Evolutionary conservation across 2,797 vertebrate genomes (phyloP).

Genomic region (Atherinosoma microstoma): DNA sequence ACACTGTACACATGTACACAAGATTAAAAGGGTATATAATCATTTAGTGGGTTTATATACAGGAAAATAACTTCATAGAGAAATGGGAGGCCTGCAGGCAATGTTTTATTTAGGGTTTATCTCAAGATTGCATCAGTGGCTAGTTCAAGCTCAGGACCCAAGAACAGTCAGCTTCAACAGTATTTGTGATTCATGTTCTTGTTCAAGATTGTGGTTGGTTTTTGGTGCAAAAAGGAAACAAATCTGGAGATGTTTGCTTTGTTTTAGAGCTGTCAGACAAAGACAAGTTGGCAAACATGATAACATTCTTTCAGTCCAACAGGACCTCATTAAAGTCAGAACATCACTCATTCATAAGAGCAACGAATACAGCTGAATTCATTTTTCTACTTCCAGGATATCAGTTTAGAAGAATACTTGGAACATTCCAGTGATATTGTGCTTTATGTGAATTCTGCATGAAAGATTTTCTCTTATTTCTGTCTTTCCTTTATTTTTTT

Average conservation of each 20-base stretch:
- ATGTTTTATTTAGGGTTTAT: slow-evolving; percentile 1
- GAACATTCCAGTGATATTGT: slow-evolving; percentile 41
- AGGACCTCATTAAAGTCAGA: background rate
- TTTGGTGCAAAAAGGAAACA: background rate
- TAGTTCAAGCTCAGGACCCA: background rate
- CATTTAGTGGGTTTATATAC: too few relatives aligned
- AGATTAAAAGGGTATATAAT: too few relatives aligned
- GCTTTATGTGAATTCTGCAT: slow-evolving; percentile 41
- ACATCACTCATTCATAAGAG: background rate
- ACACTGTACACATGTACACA: background rate
- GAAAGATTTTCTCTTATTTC: slow-evolving; percentile 38
- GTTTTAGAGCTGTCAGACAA: background rate
- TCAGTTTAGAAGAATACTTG: slow-evolving; percentile 33
- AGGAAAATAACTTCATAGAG: background rate
- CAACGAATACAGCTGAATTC: background rate
- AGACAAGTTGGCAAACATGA: background rate
- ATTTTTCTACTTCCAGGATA: slow-evolving; percentile 22
- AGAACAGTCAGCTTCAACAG: background rate
- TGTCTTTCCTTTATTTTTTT: slow-evolving; percentile 35
- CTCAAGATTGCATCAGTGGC: background rate
- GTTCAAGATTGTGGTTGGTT: background rate
- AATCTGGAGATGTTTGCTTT: background rate
- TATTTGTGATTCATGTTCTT: background rate
- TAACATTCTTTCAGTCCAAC: background rate
- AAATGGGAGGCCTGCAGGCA: background rate